Percentiles rank a stretch among this genome's conserved stretches.
These are phyloP conservation scores for Ceratitis capitata DNA, from an alignment of 1,140 invertebrate genomes.

Conservation along the genomic window DNA sequence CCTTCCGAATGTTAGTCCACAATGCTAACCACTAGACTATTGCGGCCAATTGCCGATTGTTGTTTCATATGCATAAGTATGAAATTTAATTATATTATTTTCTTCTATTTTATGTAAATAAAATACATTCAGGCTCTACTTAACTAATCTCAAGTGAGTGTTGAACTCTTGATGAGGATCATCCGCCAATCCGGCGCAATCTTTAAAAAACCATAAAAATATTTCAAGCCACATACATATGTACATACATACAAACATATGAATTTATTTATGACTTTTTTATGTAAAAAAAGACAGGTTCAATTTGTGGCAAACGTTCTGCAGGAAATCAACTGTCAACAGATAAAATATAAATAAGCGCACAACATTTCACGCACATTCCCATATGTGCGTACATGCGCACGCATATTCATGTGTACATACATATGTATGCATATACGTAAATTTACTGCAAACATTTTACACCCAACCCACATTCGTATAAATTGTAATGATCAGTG, in stretches of 20 bases:
- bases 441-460: not conserved
- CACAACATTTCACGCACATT: not conserved
- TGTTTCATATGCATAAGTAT: no score
- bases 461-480: slow-evolving; percentile 16
- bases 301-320: slow-evolving; percentile 24
- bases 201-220: not conserved
- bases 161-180: slow-evolving; percentile 31
- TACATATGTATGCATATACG: no score
- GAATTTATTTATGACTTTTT: no score
- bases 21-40: no score
- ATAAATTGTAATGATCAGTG: slow-evolving; percentile 1
- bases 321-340: slow-evolving; percentile 37
- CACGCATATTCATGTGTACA: no score
- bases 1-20: no score
- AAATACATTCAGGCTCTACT: not conserved
- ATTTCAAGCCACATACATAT: not conserved
- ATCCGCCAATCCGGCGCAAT: not conserved
- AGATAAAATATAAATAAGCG: slow-evolving; percentile 5
- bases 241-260: not conserved
- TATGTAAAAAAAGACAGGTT: slow-evolving; percentile 4
- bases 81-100: no score
- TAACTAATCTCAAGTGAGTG: slow-evolving; percentile 21
- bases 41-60: no score
- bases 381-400: no score
- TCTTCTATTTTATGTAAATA: not conserved